These are phyloP conservation scores for Drosophila nebulosa DNA, from an alignment of 1,140 invertebrate species.

Conservation along the genomic window DNA sequence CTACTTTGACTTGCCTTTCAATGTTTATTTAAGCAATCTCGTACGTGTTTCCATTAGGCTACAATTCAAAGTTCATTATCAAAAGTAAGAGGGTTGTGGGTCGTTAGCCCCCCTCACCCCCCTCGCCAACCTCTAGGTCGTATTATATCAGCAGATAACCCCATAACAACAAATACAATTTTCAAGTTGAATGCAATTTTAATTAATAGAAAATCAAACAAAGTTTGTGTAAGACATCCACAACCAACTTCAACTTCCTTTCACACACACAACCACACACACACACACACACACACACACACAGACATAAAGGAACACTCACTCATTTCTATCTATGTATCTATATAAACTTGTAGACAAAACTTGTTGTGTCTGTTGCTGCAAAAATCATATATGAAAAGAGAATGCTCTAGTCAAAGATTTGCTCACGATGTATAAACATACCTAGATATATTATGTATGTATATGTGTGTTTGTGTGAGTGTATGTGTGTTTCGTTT, in stretches of 20 bases:
- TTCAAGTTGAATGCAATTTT: slow-evolving; percentile 80
- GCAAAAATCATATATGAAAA: slow-evolving; percentile 43
- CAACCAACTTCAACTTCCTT: neutral
- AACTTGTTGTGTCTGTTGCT: slow-evolving; percentile 19
- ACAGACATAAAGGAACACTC: too few relatives aligned
- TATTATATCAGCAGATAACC: slow-evolving; percentile 35
- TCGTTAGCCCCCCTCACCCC: neutral
- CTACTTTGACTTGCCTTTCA: slow-evolving; percentile 25
- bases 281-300: slow-evolving; percentile 12
- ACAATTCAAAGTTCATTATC: slow-evolving; percentile 74
- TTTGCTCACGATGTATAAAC: neutral
- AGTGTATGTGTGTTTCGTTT: slow-evolving; percentile 10
- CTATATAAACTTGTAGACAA: slow-evolving; percentile 9
- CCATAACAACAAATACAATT: slow-evolving; percentile 67
- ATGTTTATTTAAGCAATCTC: slow-evolving; percentile 67
- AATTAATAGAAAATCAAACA: slow-evolving; percentile 80
- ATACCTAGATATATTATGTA: neutral
- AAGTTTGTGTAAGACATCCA: slow-evolving; percentile 38
- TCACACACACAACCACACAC: slow-evolving; percentile 4
- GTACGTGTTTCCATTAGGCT: slow-evolving; percentile 77
- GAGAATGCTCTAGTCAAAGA: neutral
- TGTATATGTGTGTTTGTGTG: slow-evolving; percentile 25
- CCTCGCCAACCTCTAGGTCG: neutral
- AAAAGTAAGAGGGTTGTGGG: slow-evolving; percentile 25
- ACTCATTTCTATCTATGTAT: slow-evolving; percentile 7